A percentile compares a stretch with the other conserved stretches of the same genome.
phyloP scores from a whole-genome alignment of 2,797 vertebrate species.

The Apogon talboti region DNA sequence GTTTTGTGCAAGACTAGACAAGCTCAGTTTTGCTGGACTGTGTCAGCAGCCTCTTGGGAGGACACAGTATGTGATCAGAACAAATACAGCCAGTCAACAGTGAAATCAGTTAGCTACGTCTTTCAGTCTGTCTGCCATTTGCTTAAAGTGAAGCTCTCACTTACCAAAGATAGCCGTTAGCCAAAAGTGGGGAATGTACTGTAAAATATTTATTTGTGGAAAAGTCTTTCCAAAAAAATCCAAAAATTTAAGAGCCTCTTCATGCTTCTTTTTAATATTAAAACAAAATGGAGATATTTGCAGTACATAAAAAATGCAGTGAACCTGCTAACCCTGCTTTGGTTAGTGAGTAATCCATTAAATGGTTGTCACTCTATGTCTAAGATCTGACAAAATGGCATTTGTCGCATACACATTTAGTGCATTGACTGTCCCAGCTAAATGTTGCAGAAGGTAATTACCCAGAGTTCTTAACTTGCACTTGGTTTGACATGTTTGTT shows the following conservation, averaged over 20 bases:
- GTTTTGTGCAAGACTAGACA: conserved; percentile 21
- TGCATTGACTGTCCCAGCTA: conserved; percentile 4
- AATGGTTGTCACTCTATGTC: not conserved
- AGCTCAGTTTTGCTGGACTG: conserved; percentile 16
- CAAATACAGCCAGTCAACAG: conserved; percentile 1
- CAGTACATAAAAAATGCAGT: no score
- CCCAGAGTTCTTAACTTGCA: conserved; percentile 1
- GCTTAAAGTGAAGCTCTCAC: conserved; percentile 10
- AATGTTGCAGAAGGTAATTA: not conserved
- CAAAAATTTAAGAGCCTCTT: not conserved
- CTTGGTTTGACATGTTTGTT: conserved; percentile 13
- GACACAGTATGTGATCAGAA: conserved; percentile 2
- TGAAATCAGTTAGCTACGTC: not conserved
- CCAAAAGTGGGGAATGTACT: not conserved
- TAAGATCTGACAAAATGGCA: conserved; percentile 22
- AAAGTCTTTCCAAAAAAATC: not conserved
- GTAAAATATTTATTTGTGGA: no score
- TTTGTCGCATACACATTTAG: conserved; percentile 10
- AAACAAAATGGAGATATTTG: no score
- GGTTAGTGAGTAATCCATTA: no score
- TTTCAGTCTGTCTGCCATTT: conserved; percentile 7
- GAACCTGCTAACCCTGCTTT: no score
- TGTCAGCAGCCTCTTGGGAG: not conserved
- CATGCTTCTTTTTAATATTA: no score
- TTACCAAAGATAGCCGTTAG: not conserved